phyloP scores from a whole-genome alignment of 2,888 invertebrate species.

The Xylota sylvarum region DNA sequence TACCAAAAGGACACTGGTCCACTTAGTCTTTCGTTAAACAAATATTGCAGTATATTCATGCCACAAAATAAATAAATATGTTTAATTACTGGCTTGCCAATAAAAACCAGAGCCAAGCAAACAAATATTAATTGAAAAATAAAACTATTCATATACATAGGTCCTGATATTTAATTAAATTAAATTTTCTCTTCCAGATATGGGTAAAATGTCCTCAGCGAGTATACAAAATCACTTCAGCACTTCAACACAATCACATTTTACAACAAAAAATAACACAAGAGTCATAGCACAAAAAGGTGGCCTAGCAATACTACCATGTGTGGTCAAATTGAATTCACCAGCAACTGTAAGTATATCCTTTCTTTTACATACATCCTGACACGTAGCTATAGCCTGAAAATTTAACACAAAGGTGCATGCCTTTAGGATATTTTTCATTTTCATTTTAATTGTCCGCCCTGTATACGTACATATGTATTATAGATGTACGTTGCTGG shows the following conservation, averaged over 20 bases:
- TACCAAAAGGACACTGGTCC: too few species aligned
- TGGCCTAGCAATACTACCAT: conserved; percentile 84
- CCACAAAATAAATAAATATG: too few species aligned
- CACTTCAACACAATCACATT: conserved; percentile 82
- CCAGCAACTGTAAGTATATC: conserved; percentile 83
- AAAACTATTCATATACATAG: too few species aligned
- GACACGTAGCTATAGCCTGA: not conserved
- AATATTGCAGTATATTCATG: too few species aligned
- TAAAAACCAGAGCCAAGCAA: too few species aligned
- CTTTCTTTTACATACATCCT: not conserved
- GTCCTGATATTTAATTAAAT: conserved; percentile 3
- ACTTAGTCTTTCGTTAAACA: too few species aligned
- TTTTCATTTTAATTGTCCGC: conserved; percentile 27
- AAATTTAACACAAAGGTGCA: conserved; percentile 29
- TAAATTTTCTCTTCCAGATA: conserved; percentile 79
- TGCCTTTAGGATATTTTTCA: conserved; percentile 30
- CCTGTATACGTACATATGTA: not conserved
- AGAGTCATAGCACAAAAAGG: conserved; percentile 84
- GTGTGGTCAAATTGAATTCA: conserved; percentile 84
- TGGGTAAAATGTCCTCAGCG: conserved; percentile 83
- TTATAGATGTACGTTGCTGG: not conserved
- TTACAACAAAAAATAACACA: conserved; percentile 84
- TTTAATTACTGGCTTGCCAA: too few species aligned
- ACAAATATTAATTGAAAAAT: too few species aligned
- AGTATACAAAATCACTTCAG: conserved; percentile 83